A percentile compares a stretch with the other conserved stretches of the same genome.
Evolutionary conservation across 2,888 invertebrate species (phyloP).

Genomic region (Epistrophe grossulariae): DNA sequence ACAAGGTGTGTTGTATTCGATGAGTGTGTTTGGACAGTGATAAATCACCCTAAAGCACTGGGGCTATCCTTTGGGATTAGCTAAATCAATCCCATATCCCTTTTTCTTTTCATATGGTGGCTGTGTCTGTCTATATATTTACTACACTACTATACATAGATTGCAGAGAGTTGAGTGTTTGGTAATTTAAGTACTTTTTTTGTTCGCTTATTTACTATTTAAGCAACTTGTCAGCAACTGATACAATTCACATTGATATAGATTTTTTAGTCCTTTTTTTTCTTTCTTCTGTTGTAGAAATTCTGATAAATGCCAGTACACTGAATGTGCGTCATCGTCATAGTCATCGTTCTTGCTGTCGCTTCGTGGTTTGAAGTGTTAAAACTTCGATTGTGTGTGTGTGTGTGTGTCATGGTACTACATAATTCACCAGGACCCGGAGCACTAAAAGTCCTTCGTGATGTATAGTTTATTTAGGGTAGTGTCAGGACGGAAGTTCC

Average conservation of each 20-base stretch:
- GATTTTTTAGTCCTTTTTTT: neutral
- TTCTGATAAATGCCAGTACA: constrained; percentile 14
- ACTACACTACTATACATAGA: neutral
- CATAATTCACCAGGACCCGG: constrained; percentile 14
- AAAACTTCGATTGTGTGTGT: constrained; percentile 6
- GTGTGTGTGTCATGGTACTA: constrained; percentile 1
- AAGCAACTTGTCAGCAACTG: constrained; percentile 26
- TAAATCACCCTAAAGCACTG: constrained; percentile 18
- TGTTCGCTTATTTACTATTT: constrained; percentile 17
- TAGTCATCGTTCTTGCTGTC: neutral
- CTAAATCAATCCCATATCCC: constrained; percentile 27
- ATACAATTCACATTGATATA: constrained; percentile 7
- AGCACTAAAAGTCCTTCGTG: constrained; percentile 27
- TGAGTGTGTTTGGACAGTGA: constrained; percentile 28
- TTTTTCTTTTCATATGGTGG: neutral
- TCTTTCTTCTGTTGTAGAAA: neutral
- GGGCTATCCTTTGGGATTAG: constrained; percentile 28
- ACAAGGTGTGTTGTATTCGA: constrained; percentile 24
- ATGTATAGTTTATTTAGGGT: constrained; percentile 3
- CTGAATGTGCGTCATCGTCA: neutral
- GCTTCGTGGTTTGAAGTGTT: constrained; percentile 23
- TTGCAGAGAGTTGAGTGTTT: constrained; percentile 8
- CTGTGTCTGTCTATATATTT: neutral
- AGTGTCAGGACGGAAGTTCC: constrained; percentile 17
- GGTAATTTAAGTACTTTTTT: constrained; percentile 23